Evolutionary conservation across 2,888 invertebrate species (phyloP), one percentile per base, ranked within the genome.

Genomic region (Clitarchus hookeri): DNA sequence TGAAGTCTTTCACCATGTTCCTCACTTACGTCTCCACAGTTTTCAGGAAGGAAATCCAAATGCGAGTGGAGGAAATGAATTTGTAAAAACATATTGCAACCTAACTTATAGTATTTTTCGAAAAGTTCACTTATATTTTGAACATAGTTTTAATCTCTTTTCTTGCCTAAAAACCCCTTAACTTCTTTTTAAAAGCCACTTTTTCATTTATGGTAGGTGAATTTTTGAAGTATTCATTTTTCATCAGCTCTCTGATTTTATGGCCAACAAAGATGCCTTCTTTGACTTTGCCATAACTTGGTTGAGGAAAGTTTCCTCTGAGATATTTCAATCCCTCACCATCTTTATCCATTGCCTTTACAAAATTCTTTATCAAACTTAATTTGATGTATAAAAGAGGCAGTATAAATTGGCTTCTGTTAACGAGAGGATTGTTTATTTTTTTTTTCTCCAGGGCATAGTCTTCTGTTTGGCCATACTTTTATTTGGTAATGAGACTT

Each of bases 281-380:
- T 85, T 85, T 85, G 44, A 79, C 23, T 27, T 54, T 54, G 27
- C 26, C 54, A 54, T 84, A 0, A 84, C 65, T 25, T 27, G 54
- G 84, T 27, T 26, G 11, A 27, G 25, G 65, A 36, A 84, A 84
- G 54, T 84, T 53, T 84, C 54, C n/a, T 27, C 27, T 8, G 16
- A 84, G 65, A 54, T 84, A 54, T 36, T 65, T 25, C 19, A 54
- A 84, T 27, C 12, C 54, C 48, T 84, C 11, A 27, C 12, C 0
- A 44, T 84, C 13, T 84, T 26, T 26, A 84, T 84, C 65, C 84
- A 84, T 84, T 25, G 25, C 84, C 27, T 54, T 84, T 53, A 84
- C 84, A 26, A 54, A 54, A 16, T 54, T 84, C 26, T 84, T 84
- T 65, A 84, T 54, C 25, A 84, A 65, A 12, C 84, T 54, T 6